Percentiles rank a stretch among this genome's conserved stretches.
phyloP scores from a whole-genome alignment of 2,797 vertebrate genomes.

The Paedocypris micromegethes region DNA sequence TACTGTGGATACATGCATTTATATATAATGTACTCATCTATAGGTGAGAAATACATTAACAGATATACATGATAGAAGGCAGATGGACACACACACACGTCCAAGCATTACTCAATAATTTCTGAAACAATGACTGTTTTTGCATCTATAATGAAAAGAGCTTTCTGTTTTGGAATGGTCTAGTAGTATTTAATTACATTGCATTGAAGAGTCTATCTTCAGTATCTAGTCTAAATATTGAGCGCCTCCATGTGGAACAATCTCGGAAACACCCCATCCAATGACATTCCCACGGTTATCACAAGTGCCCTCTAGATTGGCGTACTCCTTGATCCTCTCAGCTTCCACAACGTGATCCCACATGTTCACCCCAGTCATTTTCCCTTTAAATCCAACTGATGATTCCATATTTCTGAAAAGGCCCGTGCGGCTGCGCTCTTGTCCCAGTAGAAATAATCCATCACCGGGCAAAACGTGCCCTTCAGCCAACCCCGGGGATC shows the following conservation, averaged over 20 bases:
- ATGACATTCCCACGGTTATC: conserved; percentile 68
- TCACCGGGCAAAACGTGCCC: conserved; percentile 59
- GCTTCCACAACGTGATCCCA: conserved; percentile 69
- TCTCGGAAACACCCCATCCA: conserved; percentile 78
- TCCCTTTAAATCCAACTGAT: conserved; percentile 73
- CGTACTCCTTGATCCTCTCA: conserved; percentile 53
- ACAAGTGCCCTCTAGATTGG: conserved; percentile 52
- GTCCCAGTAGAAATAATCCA: conserved; percentile 73
- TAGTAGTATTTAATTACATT: too few species aligned
- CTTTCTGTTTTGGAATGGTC: too few species aligned
- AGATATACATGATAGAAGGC: too few species aligned
- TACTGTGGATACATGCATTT: too few species aligned
- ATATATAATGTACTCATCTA: too few species aligned
- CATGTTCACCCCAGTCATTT: conserved; percentile 75
- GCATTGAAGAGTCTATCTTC: neutral
- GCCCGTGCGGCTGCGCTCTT: conserved; percentile 68
- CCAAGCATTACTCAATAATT: too few species aligned
- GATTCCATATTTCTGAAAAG: conserved; percentile 61
- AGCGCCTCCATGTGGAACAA: conserved; percentile 71
- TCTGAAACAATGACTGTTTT: too few species aligned
- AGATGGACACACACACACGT: too few species aligned
- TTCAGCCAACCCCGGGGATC: conserved; percentile 29
- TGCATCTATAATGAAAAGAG: too few species aligned
- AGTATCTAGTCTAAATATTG: conserved; percentile 65
- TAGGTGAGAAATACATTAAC: too few species aligned